Conservation (phyloP, 1,140 invertebrate species). For the Trypoxylus dichotomus region DNA sequence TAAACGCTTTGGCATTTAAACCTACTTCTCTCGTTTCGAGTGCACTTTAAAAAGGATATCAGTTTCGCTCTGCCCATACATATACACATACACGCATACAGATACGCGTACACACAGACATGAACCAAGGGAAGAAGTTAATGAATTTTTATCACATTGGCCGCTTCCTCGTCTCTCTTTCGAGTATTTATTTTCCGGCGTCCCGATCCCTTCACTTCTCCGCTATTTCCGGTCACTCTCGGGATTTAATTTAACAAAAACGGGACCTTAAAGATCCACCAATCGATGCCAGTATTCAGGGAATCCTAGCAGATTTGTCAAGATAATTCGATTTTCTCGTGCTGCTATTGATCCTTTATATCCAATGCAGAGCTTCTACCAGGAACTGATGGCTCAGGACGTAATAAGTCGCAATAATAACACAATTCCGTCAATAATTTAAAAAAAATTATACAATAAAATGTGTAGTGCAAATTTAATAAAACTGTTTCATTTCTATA, state of each 20-base stretch:
- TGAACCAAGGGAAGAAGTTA: background rate
- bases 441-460: too few relatives aligned
- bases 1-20: background rate
- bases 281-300: background rate
- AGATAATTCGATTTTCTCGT: constrained; percentile 2
- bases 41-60: background rate
- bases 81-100: too few relatives aligned
- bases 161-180: background rate
- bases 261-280: background rate
- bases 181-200: background rate
- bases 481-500: too few relatives aligned
- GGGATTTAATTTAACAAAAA: constrained; percentile 4
- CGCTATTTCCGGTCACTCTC: background rate
- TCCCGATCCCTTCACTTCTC: background rate
- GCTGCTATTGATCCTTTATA: background rate
- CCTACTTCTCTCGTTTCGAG: background rate
- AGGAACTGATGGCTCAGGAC: too few relatives aligned
- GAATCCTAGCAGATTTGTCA: background rate
- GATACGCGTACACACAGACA: background rate
- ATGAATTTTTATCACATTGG: background rate
- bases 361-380: too few relatives aligned
- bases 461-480: too few relatives aligned
- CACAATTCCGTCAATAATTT: too few relatives aligned
- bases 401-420: too few relatives aligned
- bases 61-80: background rate